phyloP scores from a whole-genome alignment of 1,140 invertebrate species.

The Aphis gossypii region DNA sequence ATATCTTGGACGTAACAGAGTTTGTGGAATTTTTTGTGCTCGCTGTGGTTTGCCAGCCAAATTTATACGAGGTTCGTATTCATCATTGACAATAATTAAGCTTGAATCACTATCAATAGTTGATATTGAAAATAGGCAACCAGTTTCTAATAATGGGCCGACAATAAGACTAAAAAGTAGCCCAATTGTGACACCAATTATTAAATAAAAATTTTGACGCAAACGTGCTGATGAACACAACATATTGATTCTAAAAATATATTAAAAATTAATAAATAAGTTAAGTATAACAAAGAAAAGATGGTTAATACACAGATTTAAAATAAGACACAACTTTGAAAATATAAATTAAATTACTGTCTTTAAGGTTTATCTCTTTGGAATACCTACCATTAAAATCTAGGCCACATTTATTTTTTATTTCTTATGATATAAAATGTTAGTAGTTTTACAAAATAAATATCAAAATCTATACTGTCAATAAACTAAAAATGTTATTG shows the following conservation, averaged over 20 bases:
- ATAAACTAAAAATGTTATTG: neutral
- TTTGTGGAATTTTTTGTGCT: slow-evolving; percentile 66
- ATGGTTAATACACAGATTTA: neutral
- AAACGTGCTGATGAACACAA: slow-evolving; percentile 52
- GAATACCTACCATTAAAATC: neutral
- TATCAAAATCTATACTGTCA: too few species aligned
- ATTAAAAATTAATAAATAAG: neutral
- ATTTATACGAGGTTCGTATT: slow-evolving; percentile 70
- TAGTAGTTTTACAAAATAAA: too few species aligned
- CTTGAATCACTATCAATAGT: slow-evolving; percentile 58
- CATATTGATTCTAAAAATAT: slow-evolving; percentile 43
- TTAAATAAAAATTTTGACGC: slow-evolving; percentile 59
- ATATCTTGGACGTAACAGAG: slow-evolving; percentile 81
- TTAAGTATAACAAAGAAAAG: neutral
- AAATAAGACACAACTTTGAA: neutral
- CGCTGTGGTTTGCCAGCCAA: slow-evolving; percentile 67
- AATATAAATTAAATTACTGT: neutral
- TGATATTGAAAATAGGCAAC: slow-evolving; percentile 57
- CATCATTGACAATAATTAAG: slow-evolving; percentile 62
- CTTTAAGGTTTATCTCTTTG: neutral
- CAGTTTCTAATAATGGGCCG: slow-evolving; percentile 53
- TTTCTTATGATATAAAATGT: neutral
- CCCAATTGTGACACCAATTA: slow-evolving; percentile 59
- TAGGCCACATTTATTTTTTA: neutral
- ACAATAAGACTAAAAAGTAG: slow-evolving; percentile 58